A percentile compares a stretch with the other conserved stretches of the same genome.
These are phyloP conservation scores for Molossus molossus DNA, from an alignment of 2,797 vertebrate species.

Conservation along the genomic window DNA sequence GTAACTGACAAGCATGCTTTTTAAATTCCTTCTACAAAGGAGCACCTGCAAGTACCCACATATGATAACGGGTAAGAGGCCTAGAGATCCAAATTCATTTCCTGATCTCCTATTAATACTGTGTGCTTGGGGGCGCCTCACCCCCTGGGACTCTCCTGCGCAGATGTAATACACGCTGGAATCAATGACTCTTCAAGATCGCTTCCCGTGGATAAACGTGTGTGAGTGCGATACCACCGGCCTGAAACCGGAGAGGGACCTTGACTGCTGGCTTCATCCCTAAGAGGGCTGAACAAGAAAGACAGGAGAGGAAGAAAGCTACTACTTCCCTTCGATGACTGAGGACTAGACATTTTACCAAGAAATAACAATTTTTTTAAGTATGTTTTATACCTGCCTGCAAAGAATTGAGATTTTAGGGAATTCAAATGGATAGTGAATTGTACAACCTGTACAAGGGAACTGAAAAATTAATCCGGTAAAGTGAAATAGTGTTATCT, in stretches of 20 bases:
- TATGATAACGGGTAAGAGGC: neutral
- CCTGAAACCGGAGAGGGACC: constrained; percentile 44
- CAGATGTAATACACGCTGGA: neutral
- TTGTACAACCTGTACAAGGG: neutral
- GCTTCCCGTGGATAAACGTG: neutral
- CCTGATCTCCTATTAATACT: neutral
- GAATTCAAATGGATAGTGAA: constrained; percentile 56
- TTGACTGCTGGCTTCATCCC: constrained; percentile 54
- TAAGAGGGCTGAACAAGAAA: constrained; percentile 18
- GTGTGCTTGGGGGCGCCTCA: neutral
- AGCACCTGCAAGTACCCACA: neutral
- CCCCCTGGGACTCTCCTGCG: neutral
- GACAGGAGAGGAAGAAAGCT: neutral
- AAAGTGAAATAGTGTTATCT: neutral
- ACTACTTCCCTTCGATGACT: neutral
- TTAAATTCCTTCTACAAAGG: constrained; percentile 43
- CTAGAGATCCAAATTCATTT: neutral
- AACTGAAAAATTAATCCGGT: neutral
- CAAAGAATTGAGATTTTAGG: constrained; percentile 13
- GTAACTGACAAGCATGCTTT: neutral
- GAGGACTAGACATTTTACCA: constrained; percentile 16
- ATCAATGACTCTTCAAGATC: neutral
- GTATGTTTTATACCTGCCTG: constrained; percentile 39
- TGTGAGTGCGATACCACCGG: neutral
- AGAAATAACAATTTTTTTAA: constrained; percentile 36